Evolutionary conservation across 2,888 invertebrate genomes (phyloP), one percentile per base, ranked within the genome.

Genomic region (Callyntrura guangdongensis): DNA sequence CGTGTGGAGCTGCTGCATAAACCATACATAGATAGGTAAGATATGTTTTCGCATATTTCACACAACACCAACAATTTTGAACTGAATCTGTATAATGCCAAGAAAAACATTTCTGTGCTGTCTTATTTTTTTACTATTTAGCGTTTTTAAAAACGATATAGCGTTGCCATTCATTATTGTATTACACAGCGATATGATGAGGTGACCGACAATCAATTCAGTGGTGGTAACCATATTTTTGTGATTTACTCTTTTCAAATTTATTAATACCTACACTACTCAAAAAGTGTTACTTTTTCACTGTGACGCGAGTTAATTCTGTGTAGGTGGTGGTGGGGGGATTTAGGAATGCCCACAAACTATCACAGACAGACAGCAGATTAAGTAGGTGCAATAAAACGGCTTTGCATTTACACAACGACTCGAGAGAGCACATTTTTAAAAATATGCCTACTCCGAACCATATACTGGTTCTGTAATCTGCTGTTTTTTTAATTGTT

Each of bases 361-460:
- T 25, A 27, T 67, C 27, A 14, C 12, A n/a, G 6, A 27, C 61
- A 67, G 27, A 27, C 25, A 5, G 11, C 22, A 4, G 25, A 64
- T 64, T 25, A 67, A 25, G 36, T 45, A 45, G 49, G 47, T 74
- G 74, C 74, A 45, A 49, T 74, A 74, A 69, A 74, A 74, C 25
- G 22, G 67, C 67, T 25, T 25, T n/a, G 36, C 36, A n/a, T 36
- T 45, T 69, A 5, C 14, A 45, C 36, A 4, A 4, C 36, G 36
- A n/a, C n/a, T n/a, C 36, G 36, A 36, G 36, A 36, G 36, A 36
- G 6, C 3, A 36, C 36, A 36, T 4, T 36, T 36, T 36, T 4
- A 36, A 36, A 36, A 36, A 36, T 36, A 36, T 36, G 3, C 6
- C 36, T 36, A 36, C 36, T 17, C 3, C 5, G 12, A 22, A 22